Conservation (phyloP, 2,797 vertebrate genomes). For the Linurgus olivaceus region DNA sequence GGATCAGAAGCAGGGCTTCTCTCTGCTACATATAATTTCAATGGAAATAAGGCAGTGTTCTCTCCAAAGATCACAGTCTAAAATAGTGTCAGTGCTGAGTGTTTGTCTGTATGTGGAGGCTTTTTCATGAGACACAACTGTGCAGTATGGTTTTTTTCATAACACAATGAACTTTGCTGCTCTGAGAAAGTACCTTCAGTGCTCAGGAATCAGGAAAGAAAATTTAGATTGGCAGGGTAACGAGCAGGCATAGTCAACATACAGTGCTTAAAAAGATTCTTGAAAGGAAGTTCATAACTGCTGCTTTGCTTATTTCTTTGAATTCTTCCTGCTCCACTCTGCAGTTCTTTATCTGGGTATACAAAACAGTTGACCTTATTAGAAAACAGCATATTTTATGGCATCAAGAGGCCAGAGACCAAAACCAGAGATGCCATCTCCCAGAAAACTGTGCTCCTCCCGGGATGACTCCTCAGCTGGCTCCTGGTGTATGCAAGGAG, state of each 20-base stretch:
- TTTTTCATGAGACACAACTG: background rate
- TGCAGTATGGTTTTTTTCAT: background rate
- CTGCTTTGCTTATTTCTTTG: background rate
- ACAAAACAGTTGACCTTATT: background rate
- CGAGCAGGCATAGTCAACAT: background rate
- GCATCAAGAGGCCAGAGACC: background rate
- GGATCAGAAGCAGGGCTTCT: background rate
- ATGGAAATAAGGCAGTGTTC: background rate
- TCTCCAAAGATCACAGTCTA: background rate
- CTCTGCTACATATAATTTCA: background rate
- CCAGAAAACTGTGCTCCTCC: background rate
- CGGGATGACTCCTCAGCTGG: background rate
- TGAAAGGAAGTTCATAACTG: background rate
- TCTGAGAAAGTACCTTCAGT: background rate
- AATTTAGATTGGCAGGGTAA: background rate
- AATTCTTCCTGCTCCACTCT: background rate
- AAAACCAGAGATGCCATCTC: background rate
- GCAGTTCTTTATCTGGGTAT: background rate
- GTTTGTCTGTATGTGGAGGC: background rate
- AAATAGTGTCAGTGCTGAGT: background rate
- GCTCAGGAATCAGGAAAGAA: background rate
- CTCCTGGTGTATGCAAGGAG: background rate
- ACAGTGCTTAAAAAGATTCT: background rate
- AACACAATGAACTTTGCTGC: background rate
- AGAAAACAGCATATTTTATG: background rate